Evolutionary conservation across 2,797 vertebrate genomes (phyloP), one percentile per base, ranked within the genome.

Genomic region (Micropoecilia bifurca): DNA sequence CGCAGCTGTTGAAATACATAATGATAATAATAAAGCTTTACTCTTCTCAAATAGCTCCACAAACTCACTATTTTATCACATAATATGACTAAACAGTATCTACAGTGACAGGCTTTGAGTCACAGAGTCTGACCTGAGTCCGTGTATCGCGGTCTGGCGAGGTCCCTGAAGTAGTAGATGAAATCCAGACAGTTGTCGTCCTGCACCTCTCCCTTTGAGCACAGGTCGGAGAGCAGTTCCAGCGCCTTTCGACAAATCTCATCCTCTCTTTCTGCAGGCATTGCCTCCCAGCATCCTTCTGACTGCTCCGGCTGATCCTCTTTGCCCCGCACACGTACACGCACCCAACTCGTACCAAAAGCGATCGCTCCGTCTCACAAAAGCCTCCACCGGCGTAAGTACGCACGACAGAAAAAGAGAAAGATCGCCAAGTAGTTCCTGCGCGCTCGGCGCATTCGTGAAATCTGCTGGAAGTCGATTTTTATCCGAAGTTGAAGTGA

Each of bases 261-360:
- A 97, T 97, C 96, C 95, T 98, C 97, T 96, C 96, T 96, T 97
- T 97, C 97, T 96, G 96, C 97, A 96, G 97, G 96, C 98, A 99
- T 99, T 97, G 96, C 97, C 97, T 97, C 96, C 96, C 97, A 98
- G 97, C 98, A 99, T 99, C 97, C 97, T 99, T 94, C 96, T 96
- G 93, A 94, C 93, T 93, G 92, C 89, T 88, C 85, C 88, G 90
- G 82, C 88, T 84, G 90, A 82, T 89, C 87, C 80, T 39, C 50
- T 71, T 41, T 20, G 73, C 0, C 46, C 9, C 74, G 9, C 80
- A 22, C 75, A 16, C 83, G 22, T 10, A 59, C 55, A 59, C 73
- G 1, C 74, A 10, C 76, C 0, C 79, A 1, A 12, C 59, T 0
- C 53, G 7, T n/a, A n/a, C 68, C 1, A 53, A 0, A 43, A 76